These are phyloP conservation scores for Camponotus vicinus DNA, from an alignment of 1,140 invertebrate genomes.

Conservation along the genomic window DNA sequence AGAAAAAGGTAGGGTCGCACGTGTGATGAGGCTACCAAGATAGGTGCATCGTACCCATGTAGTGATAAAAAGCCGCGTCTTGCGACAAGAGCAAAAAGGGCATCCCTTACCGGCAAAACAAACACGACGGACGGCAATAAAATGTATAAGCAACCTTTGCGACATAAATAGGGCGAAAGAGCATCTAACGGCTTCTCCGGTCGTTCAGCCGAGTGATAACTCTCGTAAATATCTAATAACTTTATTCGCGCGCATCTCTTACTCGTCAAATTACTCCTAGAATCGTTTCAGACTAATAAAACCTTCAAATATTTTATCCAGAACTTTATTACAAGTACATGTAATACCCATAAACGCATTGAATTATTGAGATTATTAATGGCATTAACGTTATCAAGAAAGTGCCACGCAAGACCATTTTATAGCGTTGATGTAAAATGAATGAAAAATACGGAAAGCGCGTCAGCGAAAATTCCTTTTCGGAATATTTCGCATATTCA, in stretches of 20 bases:
- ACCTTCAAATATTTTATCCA: background rate
- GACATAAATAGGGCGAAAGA: conserved; percentile 54
- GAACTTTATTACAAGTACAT: background rate
- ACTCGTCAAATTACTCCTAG: background rate
- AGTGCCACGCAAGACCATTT: background rate
- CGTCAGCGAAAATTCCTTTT: background rate
- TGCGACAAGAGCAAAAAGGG: conserved; percentile 45
- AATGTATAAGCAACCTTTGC: conserved; percentile 52
- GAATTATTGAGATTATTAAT: conserved; percentile 14
- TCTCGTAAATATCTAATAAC: conserved; percentile 31
- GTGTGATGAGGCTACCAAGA: conserved; percentile 46
- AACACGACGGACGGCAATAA: conserved; percentile 54
- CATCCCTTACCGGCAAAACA: conserved; percentile 57
- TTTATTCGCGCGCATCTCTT: background rate
- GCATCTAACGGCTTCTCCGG: conserved; percentile 28
- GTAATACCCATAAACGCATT: background rate
- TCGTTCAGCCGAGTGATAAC: conserved; percentile 10
- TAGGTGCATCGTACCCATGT: conserved; percentile 52
- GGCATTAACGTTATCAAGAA: conserved; percentile 25
- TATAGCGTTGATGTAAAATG: background rate
- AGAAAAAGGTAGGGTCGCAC: conserved; percentile 47
- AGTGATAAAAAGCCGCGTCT: conserved; percentile 55
- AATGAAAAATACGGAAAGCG: background rate
- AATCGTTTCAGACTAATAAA: background rate
- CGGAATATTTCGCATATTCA: background rate